These are phyloP conservation scores for Enteromius viviparus DNA, from an alignment of 2,797 vertebrate species.

Conservation along the genomic window DNA sequence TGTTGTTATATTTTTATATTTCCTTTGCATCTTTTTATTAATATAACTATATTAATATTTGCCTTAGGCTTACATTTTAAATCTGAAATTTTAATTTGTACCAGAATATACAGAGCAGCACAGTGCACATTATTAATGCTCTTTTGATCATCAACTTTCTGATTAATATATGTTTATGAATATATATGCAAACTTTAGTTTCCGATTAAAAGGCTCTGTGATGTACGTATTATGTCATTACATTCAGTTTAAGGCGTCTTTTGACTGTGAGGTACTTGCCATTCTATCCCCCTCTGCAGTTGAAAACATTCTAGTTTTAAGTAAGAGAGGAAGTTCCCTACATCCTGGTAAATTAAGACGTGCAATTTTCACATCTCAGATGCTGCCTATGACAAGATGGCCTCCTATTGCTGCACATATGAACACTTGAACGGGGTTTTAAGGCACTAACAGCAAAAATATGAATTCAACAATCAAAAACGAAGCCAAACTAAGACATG, in stretches of 20 bases:
- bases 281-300: conserved; percentile 51
- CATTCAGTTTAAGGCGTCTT: conserved; percentile 36
- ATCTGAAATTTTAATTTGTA: conserved; percentile 50
- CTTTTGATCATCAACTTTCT: not conserved
- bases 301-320: conserved; percentile 58
- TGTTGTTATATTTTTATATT: conserved; percentile 53
- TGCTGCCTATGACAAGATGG: conserved; percentile 31
- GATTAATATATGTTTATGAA: not conserved
- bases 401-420: conserved; percentile 38
- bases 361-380: conserved; percentile 35
- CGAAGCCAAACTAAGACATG: not conserved
- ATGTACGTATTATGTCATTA: conserved; percentile 7
- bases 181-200: not conserved
- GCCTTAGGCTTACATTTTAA: not conserved
- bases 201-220: not conserved
- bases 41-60: conserved; percentile 14
- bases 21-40: conserved; percentile 39
- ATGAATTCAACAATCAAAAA: not conserved
- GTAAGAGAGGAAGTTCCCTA: conserved; percentile 58
- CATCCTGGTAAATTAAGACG: conserved; percentile 52
- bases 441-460: not conserved
- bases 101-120: not conserved
- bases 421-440: conserved; percentile 13
- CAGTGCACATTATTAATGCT: conserved; percentile 10
- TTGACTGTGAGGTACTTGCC: conserved; percentile 58